Conservation (phyloP, 2,113 vertebrate genomes). For the Cheilinus undulatus region DNA sequence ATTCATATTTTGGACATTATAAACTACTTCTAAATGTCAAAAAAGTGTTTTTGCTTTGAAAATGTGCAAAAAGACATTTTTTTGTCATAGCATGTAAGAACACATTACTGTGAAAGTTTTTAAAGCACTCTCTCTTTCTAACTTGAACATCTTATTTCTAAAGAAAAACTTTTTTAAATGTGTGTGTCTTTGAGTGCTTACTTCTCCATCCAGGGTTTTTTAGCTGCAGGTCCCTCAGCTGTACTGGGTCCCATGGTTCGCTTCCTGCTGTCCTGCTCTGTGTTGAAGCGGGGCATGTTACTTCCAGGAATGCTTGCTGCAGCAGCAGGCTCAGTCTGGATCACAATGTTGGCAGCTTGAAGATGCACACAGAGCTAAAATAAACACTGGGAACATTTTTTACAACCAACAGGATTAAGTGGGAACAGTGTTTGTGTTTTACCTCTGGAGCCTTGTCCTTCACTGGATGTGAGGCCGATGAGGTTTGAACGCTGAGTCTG, state of each 20-base stretch:
- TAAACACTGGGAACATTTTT: background rate
- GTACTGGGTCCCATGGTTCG: constrained; percentile 80
- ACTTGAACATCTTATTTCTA: background rate
- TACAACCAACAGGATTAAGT: background rate
- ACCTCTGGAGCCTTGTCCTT: constrained; percentile 94
- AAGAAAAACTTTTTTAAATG: background rate
- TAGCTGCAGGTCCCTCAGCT: constrained; percentile 86
- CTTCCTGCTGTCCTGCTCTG: constrained; percentile 93
- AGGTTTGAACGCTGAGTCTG: constrained; percentile 96
- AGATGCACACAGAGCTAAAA: constrained; percentile 14
- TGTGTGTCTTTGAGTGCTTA: constrained; percentile 76
- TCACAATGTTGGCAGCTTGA: constrained; percentile 95
- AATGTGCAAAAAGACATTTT: too few relatives aligned
- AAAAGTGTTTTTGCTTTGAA: too few relatives aligned
- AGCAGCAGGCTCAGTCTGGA: constrained; percentile 91
- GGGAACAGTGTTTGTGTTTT: background rate
- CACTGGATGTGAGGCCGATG: constrained; percentile 95
- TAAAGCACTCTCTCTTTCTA: background rate
- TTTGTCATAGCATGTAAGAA: background rate
- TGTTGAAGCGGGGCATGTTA: constrained; percentile 86
- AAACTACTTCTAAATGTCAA: too few relatives aligned
- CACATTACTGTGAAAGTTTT: too few relatives aligned
- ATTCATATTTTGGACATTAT: too few relatives aligned
- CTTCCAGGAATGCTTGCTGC: constrained; percentile 84
- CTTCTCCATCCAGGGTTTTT: constrained; percentile 97